Evolutionary conservation across 2,888 invertebrate species (phyloP).

Genomic region (Amiota minor): DNA sequence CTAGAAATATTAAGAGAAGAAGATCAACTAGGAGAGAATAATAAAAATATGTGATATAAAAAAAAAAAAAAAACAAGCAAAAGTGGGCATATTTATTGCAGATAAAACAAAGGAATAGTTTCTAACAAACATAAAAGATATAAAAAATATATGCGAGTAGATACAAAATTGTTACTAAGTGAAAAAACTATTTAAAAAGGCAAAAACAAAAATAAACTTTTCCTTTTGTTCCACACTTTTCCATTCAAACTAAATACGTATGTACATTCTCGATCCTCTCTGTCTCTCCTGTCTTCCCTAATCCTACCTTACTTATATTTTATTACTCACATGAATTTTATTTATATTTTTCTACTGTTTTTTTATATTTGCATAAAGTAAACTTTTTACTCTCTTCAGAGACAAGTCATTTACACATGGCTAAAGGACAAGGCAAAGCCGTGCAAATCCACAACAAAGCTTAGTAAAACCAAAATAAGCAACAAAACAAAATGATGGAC

Average conservation of each 20-base stretch:
- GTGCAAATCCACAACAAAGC: not conserved
- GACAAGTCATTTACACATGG: not conserved
- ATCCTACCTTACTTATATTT: too few species aligned
- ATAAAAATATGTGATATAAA: too few species aligned
- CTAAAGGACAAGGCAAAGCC: not conserved
- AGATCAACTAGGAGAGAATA: too few species aligned
- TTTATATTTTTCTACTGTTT: not conserved
- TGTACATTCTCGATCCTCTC: too few species aligned
- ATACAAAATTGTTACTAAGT: not conserved
- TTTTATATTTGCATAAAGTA: not conserved
- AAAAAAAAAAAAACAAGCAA: not conserved
- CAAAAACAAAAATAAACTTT: not conserved
- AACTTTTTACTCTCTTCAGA: not conserved
- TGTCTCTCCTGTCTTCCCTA: too few species aligned
- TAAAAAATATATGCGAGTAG: not conserved
- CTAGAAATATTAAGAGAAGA: not conserved
- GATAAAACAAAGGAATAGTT: not conserved
- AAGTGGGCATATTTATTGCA: not conserved
- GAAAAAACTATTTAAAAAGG: not conserved
- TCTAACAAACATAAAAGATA: not conserved
- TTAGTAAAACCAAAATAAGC: not conserved
- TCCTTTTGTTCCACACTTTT: not conserved
- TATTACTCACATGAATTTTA: too few species aligned
- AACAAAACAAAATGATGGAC: too few species aligned
- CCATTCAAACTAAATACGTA: not conserved